These are phyloP conservation scores for Apistogramma diplotaenia DNA, from an alignment of 2,113 vertebrate genomes.

Conservation along the genomic window DNA sequence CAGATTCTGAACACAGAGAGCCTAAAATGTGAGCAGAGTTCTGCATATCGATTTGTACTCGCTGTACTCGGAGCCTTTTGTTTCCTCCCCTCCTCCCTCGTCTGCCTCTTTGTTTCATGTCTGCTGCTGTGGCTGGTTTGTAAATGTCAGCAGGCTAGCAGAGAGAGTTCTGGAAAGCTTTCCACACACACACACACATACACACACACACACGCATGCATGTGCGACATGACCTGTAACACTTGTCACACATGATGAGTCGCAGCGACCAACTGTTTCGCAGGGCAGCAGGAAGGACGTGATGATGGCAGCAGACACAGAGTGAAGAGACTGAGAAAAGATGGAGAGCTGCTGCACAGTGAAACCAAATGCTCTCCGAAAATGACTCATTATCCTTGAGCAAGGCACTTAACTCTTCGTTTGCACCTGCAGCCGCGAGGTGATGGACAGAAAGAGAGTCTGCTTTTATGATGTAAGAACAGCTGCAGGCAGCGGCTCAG, in stretches of 20 bases:
- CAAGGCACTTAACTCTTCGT: background rate
- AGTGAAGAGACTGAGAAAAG: background rate
- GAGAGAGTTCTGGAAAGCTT: background rate
- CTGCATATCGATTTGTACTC: background rate
- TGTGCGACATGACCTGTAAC: background rate
- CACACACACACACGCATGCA: background rate
- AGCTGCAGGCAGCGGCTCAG: background rate
- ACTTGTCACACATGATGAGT: constrained; percentile 3
- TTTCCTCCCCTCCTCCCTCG: background rate
- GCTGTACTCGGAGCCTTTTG: background rate
- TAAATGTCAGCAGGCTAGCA: constrained; percentile 44
- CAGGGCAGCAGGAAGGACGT: background rate
- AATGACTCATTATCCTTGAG: background rate
- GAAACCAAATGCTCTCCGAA: background rate
- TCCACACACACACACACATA: background rate
- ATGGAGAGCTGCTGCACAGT: background rate
- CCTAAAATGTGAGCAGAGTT: background rate
- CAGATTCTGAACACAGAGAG: background rate
- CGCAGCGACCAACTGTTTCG: constrained; percentile 32
- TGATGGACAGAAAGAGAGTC: background rate
- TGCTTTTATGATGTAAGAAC: background rate
- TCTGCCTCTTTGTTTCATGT: constrained; percentile 14
- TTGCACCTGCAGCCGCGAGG: background rate
- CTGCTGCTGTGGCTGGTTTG: constrained; percentile 16
- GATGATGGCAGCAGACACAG: background rate